Conservation (phyloP, 1,140 invertebrate species). For the Bombus fervidus region DNA sequence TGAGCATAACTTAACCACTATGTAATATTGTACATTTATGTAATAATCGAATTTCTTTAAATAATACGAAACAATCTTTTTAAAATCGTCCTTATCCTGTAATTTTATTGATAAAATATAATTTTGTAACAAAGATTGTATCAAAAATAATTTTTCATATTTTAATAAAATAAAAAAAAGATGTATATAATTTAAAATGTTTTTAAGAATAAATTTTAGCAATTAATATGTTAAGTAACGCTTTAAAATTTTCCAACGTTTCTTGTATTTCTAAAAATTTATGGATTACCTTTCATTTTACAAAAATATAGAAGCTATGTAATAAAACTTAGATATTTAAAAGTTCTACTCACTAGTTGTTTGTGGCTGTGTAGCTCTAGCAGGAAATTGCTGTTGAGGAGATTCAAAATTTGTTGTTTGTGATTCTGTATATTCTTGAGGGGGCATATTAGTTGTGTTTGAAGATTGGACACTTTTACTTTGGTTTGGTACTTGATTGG, state of each 20-base stretch:
- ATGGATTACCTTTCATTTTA: background rate
- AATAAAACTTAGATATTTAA: constrained; percentile 6
- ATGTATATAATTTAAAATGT: background rate
- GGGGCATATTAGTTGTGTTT: constrained; percentile 15
- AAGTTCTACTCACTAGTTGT: constrained; percentile 60
- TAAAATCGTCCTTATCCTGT: background rate
- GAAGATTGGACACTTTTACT: constrained; percentile 46
- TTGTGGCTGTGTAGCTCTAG: constrained; percentile 48
- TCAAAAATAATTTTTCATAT: background rate
- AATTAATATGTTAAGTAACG: background rate
- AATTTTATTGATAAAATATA: background rate
- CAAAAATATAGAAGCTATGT: background rate
- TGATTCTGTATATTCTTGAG: constrained; percentile 59
- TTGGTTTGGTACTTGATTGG: constrained; percentile 44
- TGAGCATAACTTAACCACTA: background rate
- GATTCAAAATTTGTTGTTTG: constrained; percentile 51
- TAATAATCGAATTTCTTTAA: background rate
- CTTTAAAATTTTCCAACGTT: background rate
- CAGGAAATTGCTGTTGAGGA: constrained; percentile 32
- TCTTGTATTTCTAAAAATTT: background rate
- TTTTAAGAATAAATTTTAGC: background rate
- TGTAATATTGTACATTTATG: background rate
- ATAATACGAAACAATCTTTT: background rate
- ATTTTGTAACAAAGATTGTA: background rate
- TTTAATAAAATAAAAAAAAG: background rate